Evolutionary conservation across 2,888 invertebrate genomes (phyloP), one percentile per base, ranked within the genome.

Genomic region (Eristalis intricaria): DNA sequence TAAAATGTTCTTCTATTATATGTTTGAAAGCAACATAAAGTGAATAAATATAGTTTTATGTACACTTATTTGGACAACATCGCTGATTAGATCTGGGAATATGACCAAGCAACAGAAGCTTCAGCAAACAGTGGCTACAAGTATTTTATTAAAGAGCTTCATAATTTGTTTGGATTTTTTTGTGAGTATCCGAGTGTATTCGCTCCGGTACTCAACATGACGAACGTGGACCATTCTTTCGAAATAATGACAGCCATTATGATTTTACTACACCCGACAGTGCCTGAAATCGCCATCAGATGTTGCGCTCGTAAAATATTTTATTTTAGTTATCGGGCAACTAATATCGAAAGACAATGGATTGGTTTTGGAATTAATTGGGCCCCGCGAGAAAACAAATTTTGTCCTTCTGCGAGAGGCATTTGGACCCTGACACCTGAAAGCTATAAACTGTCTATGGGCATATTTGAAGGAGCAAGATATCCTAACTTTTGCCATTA

Each of bases 41-140:
- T 75, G 66, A 79, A 84, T 75, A 84, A 61, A 75, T 75, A 71
- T 76, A 71, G 75, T 69, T 75, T 65, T 71, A 71, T 79, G 40
- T 76, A 76, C 68, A 76, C 68, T 76, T 66, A 71, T 80, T 80
- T 71, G 75, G 80, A 84, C 76, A 80, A 63, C 75, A 84, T 71
- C 70, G 63, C 80, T 68, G 80, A 84, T 84, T 84, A 80, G 66
- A 84, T 84, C 75, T 80, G 70, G 80, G 75, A 70, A 71, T 80
- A 76, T 76, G 80, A 74, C 74, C 79, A 84, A 84, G 70, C 69
- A 66, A 63, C 61, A 40, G 71, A 68, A 75, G 80, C 84, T 80
- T 71, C 75, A 71, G 56, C 71, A 76, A 84, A 80, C 71, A 76
- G 75, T 71, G 68, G 70, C 56, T 71, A 80, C 71, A 68, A 66